Percentiles rank a stretch among this genome's conserved stretches.
Evolutionary conservation across 2,113 vertebrate species (phyloP).

Genomic region (Platysteira castanea): DNA sequence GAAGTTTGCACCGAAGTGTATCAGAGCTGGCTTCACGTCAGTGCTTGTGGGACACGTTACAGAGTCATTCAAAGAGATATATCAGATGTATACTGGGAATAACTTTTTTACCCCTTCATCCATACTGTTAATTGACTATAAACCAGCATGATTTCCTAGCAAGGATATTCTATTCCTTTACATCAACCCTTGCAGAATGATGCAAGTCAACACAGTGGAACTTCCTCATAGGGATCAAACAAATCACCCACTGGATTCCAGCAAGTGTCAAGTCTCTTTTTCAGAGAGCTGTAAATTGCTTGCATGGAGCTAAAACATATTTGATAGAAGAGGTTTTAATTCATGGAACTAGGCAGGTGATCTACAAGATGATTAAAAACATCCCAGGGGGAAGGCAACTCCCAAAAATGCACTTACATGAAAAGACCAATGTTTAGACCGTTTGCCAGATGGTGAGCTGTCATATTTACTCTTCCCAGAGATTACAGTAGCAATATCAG

Average conservation of each 20-base stretch:
- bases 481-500: conserved; percentile 17
- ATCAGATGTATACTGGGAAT: not conserved
- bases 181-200: not conserved
- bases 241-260: not conserved
- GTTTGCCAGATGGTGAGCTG: conserved; percentile 41
- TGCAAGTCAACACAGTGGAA: not conserved
- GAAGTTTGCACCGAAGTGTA: not conserved
- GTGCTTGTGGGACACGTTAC: rapidly evolving
- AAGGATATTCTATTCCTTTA: not conserved
- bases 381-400: conserved; percentile 6
- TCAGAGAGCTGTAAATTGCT: not conserved
- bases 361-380: conserved; percentile 38
- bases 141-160: not conserved
- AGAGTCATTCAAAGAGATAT: not conserved
- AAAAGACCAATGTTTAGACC: conserved; percentile 47
- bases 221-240: not conserved
- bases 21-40: not conserved
- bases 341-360: conserved; percentile 36
- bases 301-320: not conserved
- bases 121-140: not conserved
- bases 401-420: not conserved
- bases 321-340: conserved; percentile 26
- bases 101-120: not conserved
- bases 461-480: conserved; percentile 42
- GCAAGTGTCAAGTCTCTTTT: not conserved